A percentile compares a stretch with the other conserved stretches of the same genome.
phyloP scores from a whole-genome alignment of 2,113 vertebrate species.

The Damaliscus lunatus region DNA sequence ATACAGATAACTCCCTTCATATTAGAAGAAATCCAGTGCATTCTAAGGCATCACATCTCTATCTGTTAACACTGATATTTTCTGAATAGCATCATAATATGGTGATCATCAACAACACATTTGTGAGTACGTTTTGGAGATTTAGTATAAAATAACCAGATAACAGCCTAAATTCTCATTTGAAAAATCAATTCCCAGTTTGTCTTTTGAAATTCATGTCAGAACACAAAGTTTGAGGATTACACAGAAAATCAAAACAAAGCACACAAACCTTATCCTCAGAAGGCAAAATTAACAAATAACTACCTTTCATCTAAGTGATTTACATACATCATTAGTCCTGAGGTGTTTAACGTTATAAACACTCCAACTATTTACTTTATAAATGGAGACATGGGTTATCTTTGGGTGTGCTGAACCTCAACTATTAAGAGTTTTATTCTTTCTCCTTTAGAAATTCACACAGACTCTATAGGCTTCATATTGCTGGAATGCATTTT shows the following conservation, averaged over 20 bases:
- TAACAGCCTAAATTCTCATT: neutral
- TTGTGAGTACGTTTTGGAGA: neutral
- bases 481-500: neutral
- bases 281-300: neutral
- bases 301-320: neutral
- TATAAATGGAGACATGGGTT: neutral
- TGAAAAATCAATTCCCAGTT: neutral
- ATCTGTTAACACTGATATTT: neutral
- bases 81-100: neutral
- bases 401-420: neutral
- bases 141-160: neutral
- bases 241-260: conserved; percentile 2
- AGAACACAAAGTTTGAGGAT: neutral
- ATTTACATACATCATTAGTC: neutral
- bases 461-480: neutral
- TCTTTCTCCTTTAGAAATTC: neutral
- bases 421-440: neutral
- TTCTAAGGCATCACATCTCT: neutral
- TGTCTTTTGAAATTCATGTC: neutral
- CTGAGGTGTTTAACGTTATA: neutral
- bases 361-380: neutral
- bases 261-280: neutral
- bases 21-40: neutral
- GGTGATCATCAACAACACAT: neutral
- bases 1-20: neutral